phyloP scores from a whole-genome alignment of 92 coral and sea anemone species.

The Phenganax marumi region DNA sequence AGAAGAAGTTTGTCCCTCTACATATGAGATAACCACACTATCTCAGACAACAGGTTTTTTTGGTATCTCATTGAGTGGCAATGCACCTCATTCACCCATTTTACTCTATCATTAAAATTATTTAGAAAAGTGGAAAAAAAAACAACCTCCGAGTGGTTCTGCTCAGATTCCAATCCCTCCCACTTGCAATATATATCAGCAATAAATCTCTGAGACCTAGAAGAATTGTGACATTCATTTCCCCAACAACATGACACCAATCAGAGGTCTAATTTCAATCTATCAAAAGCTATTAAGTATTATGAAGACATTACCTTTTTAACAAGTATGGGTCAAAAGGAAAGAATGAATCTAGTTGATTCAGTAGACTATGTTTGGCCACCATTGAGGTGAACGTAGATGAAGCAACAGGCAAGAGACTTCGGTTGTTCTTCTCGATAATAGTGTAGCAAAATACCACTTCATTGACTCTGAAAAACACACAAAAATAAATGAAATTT shows the following conservation, averaged over 20 bases:
- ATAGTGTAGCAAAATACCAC: constrained; percentile 92
- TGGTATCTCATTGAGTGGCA: not conserved
- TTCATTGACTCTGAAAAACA: constrained; percentile 65
- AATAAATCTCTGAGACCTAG: constrained; percentile 76
- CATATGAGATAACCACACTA: no score
- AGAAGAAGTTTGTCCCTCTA: no score
- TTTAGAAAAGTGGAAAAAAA: no score
- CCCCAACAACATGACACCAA: not conserved
- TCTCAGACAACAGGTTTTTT: no score
- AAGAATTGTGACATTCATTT: not conserved
- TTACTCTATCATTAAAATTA: not conserved
- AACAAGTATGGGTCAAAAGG: constrained; percentile 94
- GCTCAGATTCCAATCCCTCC: constrained; percentile 74
- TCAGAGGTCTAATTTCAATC: not conserved
- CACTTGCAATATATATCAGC: constrained; percentile 76
- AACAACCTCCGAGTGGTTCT: constrained; percentile 41
- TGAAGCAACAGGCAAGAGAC: constrained; percentile 74
- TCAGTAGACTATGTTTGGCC: constrained; percentile 65
- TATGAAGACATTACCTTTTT: constrained; percentile 55
- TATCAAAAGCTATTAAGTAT: not conserved
- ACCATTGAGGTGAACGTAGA: constrained; percentile 65
- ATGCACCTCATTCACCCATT: not conserved
- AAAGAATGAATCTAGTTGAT: constrained; percentile 90
- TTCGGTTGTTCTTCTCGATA: constrained; percentile 89
- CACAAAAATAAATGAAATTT: not conserved